Evolutionary conservation across 2,113 vertebrate species (phyloP).

Genomic region (Scomber colias): DNA sequence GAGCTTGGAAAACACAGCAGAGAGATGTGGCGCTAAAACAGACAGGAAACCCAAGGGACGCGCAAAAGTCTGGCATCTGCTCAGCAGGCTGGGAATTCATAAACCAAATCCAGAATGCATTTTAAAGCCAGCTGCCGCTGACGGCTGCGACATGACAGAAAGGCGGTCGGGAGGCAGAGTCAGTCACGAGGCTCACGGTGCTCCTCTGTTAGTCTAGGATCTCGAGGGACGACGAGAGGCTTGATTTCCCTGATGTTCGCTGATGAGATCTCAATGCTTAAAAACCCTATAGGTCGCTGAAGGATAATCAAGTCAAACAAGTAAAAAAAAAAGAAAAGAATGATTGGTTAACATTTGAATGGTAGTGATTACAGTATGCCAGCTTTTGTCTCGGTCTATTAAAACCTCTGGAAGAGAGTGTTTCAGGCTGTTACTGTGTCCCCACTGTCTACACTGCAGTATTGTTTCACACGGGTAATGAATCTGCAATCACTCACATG

Average conservation of each 20-base stretch:
- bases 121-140: conserved; percentile 74
- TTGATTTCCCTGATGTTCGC: conserved; percentile 65
- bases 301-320: conserved; percentile 57
- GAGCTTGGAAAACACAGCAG: conserved; percentile 56
- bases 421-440: conserved; percentile 27
- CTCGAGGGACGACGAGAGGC: conserved; percentile 25
- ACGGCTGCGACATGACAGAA: conserved; percentile 58
- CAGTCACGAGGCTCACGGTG: conserved; percentile 27
- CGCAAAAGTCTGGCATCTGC: conserved; percentile 70
- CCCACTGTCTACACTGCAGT: conserved; percentile 1
- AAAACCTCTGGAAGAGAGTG: conserved; percentile 32
- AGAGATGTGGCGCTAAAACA: conserved; percentile 44
- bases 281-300: conserved; percentile 48
- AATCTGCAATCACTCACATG: conserved; percentile 37
- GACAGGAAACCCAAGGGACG: conserved; percentile 59
- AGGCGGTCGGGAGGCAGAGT: conserved; percentile 40
- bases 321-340: conserved; percentile 24
- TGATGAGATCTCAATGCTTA: conserved; percentile 52
- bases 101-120: conserved; percentile 67
- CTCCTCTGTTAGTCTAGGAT: conserved; percentile 39
- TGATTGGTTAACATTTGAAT: conserved; percentile 53
- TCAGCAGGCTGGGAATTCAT: conserved; percentile 70
- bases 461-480: conserved; percentile 35
- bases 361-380: conserved; percentile 36
- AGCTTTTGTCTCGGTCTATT: conserved; percentile 49